Evolutionary conservation across 2,888 invertebrate genomes (phyloP).

Genomic region (Athetis lepigone): DNA sequence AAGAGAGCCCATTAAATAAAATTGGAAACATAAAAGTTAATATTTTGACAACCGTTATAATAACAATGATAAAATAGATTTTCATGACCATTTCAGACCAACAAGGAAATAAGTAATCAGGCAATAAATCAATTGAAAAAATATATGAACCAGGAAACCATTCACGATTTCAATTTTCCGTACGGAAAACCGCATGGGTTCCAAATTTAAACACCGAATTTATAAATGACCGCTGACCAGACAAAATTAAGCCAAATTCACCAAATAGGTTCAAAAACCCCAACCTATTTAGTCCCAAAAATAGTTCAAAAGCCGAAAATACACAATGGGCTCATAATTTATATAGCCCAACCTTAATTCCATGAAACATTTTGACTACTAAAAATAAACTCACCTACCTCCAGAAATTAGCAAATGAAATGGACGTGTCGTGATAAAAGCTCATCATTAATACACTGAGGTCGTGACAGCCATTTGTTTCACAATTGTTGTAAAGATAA

Average conservation of each 20-base stretch:
- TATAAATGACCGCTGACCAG: too few relatives aligned
- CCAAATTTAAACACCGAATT: conserved; percentile 19
- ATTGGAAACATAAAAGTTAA: fast-evolving
- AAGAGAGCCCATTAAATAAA: background rate
- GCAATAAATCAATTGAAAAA: background rate
- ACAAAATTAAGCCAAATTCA: too few relatives aligned
- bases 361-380: conserved; percentile 23
- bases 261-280: conserved; percentile 4
- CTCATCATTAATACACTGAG: conserved; percentile 53
- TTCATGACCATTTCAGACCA: background rate
- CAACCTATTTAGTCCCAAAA: conserved; percentile 9
- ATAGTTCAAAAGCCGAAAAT: conserved; percentile 12
- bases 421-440: conserved; percentile 59
- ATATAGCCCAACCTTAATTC: conserved; percentile 28
- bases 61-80: background rate
- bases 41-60: background rate
- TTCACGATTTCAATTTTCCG: conserved; percentile 13
- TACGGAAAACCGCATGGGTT: conserved; percentile 5
- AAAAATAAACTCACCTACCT: conserved; percentile 39
- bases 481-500: conserved; percentile 39
- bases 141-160: background rate
- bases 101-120: background rate
- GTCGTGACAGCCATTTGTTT: conserved; percentile 46
- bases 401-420: conserved; percentile 63
- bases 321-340: conserved; percentile 24